Base-by-base conservation (phyloP, 2,113 vertebrate species). In the Todiramphus saurophagus region DNA sequence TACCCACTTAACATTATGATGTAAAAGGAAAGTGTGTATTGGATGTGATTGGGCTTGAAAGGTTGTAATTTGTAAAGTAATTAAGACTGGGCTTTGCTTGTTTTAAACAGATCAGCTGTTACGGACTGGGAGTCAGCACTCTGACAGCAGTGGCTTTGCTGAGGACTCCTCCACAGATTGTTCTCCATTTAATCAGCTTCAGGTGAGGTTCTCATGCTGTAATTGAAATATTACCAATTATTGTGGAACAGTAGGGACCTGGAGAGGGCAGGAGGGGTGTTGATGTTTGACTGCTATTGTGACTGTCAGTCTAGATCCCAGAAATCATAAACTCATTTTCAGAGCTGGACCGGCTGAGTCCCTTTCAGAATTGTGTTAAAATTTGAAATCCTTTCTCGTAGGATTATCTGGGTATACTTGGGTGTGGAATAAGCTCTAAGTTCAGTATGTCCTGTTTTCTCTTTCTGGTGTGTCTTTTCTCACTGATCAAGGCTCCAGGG, bases 121-220 rank as follows among this genome's bases (percentile, higher is more conserved):
- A 48, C 98, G 99, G 89, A 99, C 99, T 11, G 97, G 97, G 3
- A 99, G 99, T 96, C 99, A 99, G 92, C 99, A 99, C 94, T 99
- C 99, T 4, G 99, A 99, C 97, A 99, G 99, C 97, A 99, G 99
- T 43, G 99, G 99, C 23, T 99, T 99, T 60, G 99, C 99, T 77
- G 99, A 99, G 95, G 99, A 99, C 87, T 98, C 98, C 13, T 98
- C 98, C 3, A 97, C 98, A 8, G 99, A 99, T 33, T 97, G 97
- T 74, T 96, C 96, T 79, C 97, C 98, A 3, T 97, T 97, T 89
- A 98, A 80, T 96, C 98, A 98, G 77, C 97, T 99, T 68, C 99
- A 99, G 99, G 99, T 99, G 97, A 96, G 76, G 23, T 30, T 77
- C 76, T 88, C 33, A 13, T 44, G 3, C 11, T 50, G 3, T 46